phyloP scores from a whole-genome alignment of 2,797 vertebrate species.

The Parambassis ranga region DNA sequence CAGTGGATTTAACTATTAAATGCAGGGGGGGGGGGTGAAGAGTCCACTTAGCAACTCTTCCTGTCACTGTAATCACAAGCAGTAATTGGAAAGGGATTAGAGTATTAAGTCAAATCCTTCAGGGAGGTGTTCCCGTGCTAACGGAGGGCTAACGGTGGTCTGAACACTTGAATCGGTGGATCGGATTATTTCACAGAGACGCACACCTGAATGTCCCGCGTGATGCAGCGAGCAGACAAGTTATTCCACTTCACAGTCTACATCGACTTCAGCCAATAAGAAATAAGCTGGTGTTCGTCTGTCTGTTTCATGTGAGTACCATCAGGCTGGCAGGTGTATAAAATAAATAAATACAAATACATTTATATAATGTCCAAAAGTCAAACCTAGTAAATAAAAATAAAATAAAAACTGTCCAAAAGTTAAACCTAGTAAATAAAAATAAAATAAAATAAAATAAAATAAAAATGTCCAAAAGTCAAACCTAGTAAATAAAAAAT shows the following conservation, averaged over 20 bases:
- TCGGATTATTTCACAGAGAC: constrained; percentile 32
- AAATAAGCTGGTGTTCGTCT: too few relatives aligned
- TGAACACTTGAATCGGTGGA: constrained; percentile 45
- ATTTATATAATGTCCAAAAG: too few relatives aligned
- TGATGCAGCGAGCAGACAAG: neutral
- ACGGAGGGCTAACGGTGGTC: neutral
- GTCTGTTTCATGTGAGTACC: too few relatives aligned
- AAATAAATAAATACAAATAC: too few relatives aligned
- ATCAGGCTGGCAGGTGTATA: too few relatives aligned
- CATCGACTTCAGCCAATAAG: neutral
- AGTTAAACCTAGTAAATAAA: too few relatives aligned
- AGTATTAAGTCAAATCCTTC: constrained; percentile 18
- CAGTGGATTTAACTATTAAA: neutral
- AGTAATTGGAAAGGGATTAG: constrained; percentile 45
- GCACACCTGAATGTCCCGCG: neutral
- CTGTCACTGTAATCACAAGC: constrained; percentile 6
- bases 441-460: too few relatives aligned
- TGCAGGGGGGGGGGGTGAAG: too few relatives aligned
- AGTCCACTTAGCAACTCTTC: constrained; percentile 18
- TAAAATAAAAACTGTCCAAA: too few relatives aligned
- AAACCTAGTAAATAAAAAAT: too few relatives aligned
- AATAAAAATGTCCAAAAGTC: too few relatives aligned
- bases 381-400: too few relatives aligned
- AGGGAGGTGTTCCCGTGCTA: constrained; percentile 13
- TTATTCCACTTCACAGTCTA: neutral